phyloP scores from a whole-genome alignment of 2,797 vertebrate species.

The Syngnathus acus region DNA sequence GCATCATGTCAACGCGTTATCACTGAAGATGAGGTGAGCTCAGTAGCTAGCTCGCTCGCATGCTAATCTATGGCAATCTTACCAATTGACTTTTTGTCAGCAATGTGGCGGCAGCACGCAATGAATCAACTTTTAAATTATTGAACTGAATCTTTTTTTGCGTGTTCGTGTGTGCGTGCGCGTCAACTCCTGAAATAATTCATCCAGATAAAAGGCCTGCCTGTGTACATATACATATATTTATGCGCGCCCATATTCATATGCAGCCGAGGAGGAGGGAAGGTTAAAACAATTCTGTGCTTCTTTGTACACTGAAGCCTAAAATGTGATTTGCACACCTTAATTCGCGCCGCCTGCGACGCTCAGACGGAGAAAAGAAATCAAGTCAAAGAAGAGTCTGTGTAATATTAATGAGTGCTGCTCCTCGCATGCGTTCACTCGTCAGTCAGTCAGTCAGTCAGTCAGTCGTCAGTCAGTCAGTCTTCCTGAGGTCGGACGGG shows the following conservation, averaged over 20 bases:
- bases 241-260: constrained; percentile 4
- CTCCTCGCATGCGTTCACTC: constrained; percentile 54
- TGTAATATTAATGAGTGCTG: constrained; percentile 70
- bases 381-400: constrained; percentile 69
- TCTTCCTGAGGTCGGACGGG: constrained; percentile 33
- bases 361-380: constrained; percentile 64
- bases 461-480: not conserved
- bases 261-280: constrained; percentile 25
- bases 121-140: constrained; percentile 6
- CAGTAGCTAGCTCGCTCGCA: not conserved
- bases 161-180: no score
- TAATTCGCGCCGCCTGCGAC: constrained; percentile 64
- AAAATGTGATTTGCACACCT: constrained; percentile 72
- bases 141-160: constrained; percentile 7
- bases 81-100: not conserved
- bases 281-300: constrained; percentile 47
- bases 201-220: constrained; percentile 9
- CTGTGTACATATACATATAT: constrained; percentile 3
- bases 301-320: constrained; percentile 63
- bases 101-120: not conserved
- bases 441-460: not conserved
- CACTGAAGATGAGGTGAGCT: not conserved
- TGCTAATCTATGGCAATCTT: not conserved
- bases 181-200: constrained; percentile 6
- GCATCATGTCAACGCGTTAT: not conserved